Base-by-base conservation (phyloP, 2,113 vertebrate species). In the Montifringilla adamsi region DNA sequence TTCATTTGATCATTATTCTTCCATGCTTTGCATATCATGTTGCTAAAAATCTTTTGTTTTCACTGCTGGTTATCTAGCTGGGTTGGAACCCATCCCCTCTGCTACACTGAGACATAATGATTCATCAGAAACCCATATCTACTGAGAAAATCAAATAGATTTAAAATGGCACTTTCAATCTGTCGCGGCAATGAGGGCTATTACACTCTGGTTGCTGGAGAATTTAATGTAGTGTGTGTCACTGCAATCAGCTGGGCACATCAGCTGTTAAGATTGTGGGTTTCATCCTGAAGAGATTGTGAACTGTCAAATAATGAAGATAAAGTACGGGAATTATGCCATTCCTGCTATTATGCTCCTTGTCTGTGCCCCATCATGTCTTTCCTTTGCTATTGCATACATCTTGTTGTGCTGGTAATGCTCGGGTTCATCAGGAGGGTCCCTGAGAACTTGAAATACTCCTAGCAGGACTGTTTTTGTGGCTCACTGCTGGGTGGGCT, bases 251-350 rank as follows among this genome's bases (percentile, higher is more conserved):
- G 69, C 66, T 72, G 60, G 91, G 80, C 56, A 27, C 15, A 43
- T 84, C 73, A 76, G 35, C 62, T 79, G 91, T 39, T 91, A 91
- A n/a, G 67, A 91, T 53, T 33, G 53, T 64, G 39, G 50, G 64
- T 33, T 94, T 95, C 81, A 43, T 87, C 58, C 49, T 68, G 56
- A 75, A 85, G 66, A 90, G 62, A 41, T 50, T 49, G 37, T 46
- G 41, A 93, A 44, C 64, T 81, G 84, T 81, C 94, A 93, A 44
- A 95, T 93, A 93, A 87, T 67, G 53, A 93, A 92, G 80, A 88
- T 84, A 19, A 90, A 86, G 72, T 86, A 15, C 8, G 7, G 63
- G 64, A 89, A 81, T 86, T 19, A 81, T 31, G 72, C 52, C 16
- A 26, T 87, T 87, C 33, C 76, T 90, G 72, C 59, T 84, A 11